These are phyloP conservation scores for Aelia acuminata DNA, from an alignment of 2,888 invertebrate species.

Conservation along the genomic window DNA sequence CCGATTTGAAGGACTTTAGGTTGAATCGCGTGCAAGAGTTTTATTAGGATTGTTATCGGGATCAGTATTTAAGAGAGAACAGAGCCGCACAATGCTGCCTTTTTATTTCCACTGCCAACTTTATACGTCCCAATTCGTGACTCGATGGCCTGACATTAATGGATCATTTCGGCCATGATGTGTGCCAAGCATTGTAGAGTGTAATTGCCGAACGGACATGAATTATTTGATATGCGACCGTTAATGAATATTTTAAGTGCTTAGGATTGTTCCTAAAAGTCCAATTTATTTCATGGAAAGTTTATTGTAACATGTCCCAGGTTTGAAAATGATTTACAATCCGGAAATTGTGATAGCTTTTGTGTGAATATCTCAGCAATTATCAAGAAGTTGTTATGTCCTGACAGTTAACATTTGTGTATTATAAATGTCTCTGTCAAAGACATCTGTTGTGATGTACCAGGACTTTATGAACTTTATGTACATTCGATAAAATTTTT, in stretches of 20 bases:
- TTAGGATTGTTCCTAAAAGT: not conserved
- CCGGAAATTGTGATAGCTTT: too few species aligned
- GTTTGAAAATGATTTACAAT: not conserved
- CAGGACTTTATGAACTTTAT: too few species aligned
- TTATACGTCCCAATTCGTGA: not conserved
- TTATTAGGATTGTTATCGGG: not conserved
- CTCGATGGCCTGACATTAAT: not conserved
- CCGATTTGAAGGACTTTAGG: slow-evolving; percentile 16
- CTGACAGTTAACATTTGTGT: too few species aligned
- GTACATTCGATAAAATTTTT: too few species aligned
- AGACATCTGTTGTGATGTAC: too few species aligned
- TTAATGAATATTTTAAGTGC: not conserved
- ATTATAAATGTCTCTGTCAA: too few species aligned
- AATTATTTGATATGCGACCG: not conserved
- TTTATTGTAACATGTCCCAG: not conserved
- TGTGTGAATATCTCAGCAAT: too few species aligned
- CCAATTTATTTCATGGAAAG: not conserved
- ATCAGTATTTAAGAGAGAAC: slow-evolving; percentile 17
- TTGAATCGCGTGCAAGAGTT: not conserved
- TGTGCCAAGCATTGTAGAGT: not conserved
- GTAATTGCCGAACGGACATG: not conserved
- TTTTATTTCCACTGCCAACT: not conserved
- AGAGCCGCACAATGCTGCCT: not conserved
- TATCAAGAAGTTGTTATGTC: too few species aligned
- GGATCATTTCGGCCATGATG: not conserved